These are phyloP conservation scores for Notothenia rossii DNA, from an alignment of 2,113 vertebrate species.

Conservation along the genomic window DNA sequence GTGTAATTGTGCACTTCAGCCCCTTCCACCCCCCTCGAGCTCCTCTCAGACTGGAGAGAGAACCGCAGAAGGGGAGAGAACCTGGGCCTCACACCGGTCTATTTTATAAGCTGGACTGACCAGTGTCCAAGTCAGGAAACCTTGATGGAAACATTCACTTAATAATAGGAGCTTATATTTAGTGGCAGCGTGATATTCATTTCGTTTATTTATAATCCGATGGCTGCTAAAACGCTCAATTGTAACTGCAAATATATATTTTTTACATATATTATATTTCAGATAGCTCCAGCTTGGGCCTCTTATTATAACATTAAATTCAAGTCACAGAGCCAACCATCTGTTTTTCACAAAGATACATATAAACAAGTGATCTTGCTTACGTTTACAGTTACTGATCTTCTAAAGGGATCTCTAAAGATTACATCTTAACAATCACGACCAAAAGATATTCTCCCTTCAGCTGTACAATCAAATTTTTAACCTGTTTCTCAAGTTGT, in stretches of 20 bases:
- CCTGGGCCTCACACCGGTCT: slow-evolving; percentile 69
- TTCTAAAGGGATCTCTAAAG: not conserved
- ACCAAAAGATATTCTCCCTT: not conserved
- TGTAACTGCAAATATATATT: too few species aligned
- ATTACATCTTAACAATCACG: not conserved
- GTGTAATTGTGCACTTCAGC: slow-evolving; percentile 68
- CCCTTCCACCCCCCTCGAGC: not conserved
- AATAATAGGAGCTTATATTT: slow-evolving; percentile 57
- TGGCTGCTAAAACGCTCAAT: not conserved
- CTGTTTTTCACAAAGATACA: not conserved
- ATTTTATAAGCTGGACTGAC: slow-evolving; percentile 67
- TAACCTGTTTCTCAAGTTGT: not conserved
- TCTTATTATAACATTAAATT: not conserved
- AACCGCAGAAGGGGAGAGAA: slow-evolving; percentile 73
- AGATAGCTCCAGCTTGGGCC: not conserved
- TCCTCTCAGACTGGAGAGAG: slow-evolving; percentile 63
- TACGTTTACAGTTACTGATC: not conserved
- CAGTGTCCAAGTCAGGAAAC: slow-evolving; percentile 60
- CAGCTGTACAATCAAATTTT: not conserved
- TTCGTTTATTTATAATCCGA: slow-evolving; percentile 10
- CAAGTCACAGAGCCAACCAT: not conserved
- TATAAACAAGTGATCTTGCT: not conserved
- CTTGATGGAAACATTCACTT: slow-evolving; percentile 62
- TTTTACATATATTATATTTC: not conserved
- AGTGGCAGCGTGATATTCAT: slow-evolving; percentile 21